These are phyloP conservation scores for Rana temporaria DNA, from an alignment of 2,113 vertebrate species.

Conservation along the genomic window DNA sequence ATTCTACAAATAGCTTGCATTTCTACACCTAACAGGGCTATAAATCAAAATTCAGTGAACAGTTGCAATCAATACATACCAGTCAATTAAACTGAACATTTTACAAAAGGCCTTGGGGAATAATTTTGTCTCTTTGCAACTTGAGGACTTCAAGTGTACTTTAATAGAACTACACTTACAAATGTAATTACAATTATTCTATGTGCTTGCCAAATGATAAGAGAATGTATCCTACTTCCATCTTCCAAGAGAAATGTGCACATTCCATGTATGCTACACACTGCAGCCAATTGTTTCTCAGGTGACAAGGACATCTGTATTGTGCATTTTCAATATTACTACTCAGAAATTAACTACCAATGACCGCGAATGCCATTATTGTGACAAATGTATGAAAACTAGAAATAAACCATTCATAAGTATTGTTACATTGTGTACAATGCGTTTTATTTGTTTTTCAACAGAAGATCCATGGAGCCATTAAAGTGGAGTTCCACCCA, in stretches of 20 bases:
- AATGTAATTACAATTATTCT: neutral
- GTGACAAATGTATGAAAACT: neutral
- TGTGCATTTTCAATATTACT: neutral
- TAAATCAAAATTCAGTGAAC: no score
- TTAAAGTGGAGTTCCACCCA: no score
- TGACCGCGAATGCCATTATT: conserved; percentile 3
- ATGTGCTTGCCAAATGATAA: neutral
- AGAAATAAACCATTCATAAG: neutral
- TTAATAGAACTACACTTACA: neutral
- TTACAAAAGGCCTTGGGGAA: neutral
- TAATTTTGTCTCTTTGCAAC: neutral
- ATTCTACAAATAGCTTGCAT: no score
- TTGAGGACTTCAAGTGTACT: neutral
- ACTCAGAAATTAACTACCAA: neutral
- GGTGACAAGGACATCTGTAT: neutral
- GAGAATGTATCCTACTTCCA: neutral
- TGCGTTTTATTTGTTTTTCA: neutral
- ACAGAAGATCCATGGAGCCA: no score
- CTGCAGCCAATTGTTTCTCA: neutral
- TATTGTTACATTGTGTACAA: neutral
- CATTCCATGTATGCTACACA: neutral
- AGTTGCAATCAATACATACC: neutral
- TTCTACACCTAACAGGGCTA: no score
- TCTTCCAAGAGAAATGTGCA: neutral
- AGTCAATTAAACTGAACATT: neutral